A percentile compares a stretch with the other conserved stretches of the same genome.
phyloP scores from a whole-genome alignment of 2,113 vertebrate species.

The Antennarius striatus region DNA sequence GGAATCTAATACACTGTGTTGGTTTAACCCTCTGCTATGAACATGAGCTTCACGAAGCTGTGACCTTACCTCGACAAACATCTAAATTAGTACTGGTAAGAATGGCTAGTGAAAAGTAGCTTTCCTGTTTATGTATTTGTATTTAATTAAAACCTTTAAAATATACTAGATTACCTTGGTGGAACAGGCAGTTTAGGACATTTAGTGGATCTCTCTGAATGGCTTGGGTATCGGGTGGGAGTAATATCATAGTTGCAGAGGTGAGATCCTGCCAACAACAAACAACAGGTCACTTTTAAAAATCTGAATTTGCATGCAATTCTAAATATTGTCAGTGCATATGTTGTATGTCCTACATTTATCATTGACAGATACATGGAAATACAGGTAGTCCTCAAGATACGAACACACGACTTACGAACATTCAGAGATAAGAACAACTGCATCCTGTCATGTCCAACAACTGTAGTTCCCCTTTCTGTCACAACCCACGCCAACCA shows the following conservation, averaged over 20 bases:
- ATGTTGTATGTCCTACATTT: background rate
- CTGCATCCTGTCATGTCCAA: too few species aligned
- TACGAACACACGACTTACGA: too few species aligned
- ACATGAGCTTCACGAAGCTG: too few species aligned
- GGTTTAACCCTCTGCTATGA: too few species aligned
- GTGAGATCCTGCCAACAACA: slow-evolving; percentile 80
- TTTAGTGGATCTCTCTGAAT: slow-evolving; percentile 73
- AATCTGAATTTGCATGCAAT: background rate
- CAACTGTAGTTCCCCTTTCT: too few species aligned
- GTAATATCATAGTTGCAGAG: slow-evolving; percentile 89
- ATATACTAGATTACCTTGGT: slow-evolving; percentile 81
- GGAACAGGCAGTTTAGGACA: slow-evolving; percentile 94
- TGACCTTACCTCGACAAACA: background rate
- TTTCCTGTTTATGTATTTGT: background rate
- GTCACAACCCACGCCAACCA: too few species aligned
- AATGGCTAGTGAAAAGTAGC: background rate
- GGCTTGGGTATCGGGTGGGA: slow-evolving; percentile 80
- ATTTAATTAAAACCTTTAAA: background rate
- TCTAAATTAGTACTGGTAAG: background rate
- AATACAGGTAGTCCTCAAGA: too few species aligned
- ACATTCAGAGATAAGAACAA: too few species aligned
- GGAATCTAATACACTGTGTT: too few species aligned
- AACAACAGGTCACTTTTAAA: background rate
- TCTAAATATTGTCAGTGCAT: background rate
- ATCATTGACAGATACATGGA: too few species aligned